Conservation (phyloP, 2,113 vertebrate genomes). For the Dipodomys merriami region DNA sequence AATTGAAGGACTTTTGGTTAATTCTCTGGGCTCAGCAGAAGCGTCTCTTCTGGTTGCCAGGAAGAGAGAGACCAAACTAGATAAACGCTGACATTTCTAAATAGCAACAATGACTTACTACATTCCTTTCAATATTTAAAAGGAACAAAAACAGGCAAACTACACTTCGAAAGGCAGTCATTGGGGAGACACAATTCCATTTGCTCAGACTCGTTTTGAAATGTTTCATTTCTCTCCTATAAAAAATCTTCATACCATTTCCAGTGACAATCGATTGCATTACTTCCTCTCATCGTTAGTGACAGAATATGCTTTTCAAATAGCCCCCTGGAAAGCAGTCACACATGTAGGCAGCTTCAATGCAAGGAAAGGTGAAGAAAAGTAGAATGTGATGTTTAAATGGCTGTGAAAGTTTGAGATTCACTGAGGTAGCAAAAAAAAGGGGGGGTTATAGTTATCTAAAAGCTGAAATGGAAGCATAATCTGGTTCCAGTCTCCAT, state of each 20-base stretch:
- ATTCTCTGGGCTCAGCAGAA: too few relatives aligned
- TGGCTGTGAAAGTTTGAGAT: neutral
- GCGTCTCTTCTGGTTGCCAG: too few relatives aligned
- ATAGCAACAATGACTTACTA: slow-evolving; percentile 51
- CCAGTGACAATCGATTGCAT: neutral
- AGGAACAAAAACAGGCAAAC: neutral
- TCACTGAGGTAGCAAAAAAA: neutral
- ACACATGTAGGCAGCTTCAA: neutral
- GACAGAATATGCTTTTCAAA: neutral
- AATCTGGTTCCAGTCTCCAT: neutral
- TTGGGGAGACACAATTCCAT: neutral
- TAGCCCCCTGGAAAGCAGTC: neutral
- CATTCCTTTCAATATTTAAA: neutral
- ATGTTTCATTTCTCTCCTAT: slow-evolving; percentile 27
- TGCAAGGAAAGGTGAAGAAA: neutral
- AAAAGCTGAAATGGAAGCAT: neutral
- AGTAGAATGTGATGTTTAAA: neutral
- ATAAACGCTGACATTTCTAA: slow-evolving; percentile 71
- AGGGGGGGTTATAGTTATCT: too few relatives aligned
- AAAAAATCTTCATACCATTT: neutral
- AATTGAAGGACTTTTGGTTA: too few relatives aligned
- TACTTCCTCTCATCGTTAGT: neutral
- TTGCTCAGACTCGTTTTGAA: slow-evolving; percentile 18
- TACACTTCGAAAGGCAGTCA: neutral
- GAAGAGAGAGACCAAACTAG: neutral